Percentiles rank a stretch among this genome's conserved stretches.
Evolutionary conservation across 2,888 invertebrate species (phyloP).

Genomic region (Xestia c-nigrum): DNA sequence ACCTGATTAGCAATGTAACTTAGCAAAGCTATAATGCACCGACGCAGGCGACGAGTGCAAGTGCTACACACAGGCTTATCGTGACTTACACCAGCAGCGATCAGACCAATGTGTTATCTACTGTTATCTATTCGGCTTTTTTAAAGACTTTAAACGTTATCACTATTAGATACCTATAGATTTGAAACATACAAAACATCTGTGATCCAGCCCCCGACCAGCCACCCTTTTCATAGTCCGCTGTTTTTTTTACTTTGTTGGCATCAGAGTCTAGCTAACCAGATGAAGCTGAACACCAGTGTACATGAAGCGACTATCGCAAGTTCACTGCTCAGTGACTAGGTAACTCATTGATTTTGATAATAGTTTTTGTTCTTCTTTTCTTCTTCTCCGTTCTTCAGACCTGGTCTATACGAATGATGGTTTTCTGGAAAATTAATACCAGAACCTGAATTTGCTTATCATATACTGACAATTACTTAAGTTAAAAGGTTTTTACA

Average conservation of each 20-base stretch:
- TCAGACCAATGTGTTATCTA: conserved; percentile 1
- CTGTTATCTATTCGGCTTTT: conserved; percentile 6
- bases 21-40: not conserved
- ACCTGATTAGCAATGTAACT: too few relatives aligned
- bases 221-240: not conserved
- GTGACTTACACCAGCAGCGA: conserved; percentile 10
- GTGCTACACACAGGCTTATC: not conserved
- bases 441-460: not conserved
- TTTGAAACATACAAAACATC: not conserved
- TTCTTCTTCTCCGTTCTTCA: not conserved
- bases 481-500: not conserved
- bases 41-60: conserved; percentile 6
- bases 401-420: not conserved
- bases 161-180: not conserved
- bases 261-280: not conserved
- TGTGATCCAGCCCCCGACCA: not conserved
- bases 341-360: not conserved
- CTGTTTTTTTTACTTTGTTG: not conserved
- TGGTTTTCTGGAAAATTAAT: not conserved
- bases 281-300: not conserved
- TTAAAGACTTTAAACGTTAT: conserved; percentile 15
- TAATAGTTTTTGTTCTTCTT: too few relatives aligned
- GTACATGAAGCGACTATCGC: not conserved
- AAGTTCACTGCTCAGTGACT: not conserved
- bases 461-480: not conserved